Evolutionary conservation across 2,888 invertebrate genomes (phyloP), one percentile per base, ranked within the genome.

Genomic region (Pyrgus malvae): DNA sequence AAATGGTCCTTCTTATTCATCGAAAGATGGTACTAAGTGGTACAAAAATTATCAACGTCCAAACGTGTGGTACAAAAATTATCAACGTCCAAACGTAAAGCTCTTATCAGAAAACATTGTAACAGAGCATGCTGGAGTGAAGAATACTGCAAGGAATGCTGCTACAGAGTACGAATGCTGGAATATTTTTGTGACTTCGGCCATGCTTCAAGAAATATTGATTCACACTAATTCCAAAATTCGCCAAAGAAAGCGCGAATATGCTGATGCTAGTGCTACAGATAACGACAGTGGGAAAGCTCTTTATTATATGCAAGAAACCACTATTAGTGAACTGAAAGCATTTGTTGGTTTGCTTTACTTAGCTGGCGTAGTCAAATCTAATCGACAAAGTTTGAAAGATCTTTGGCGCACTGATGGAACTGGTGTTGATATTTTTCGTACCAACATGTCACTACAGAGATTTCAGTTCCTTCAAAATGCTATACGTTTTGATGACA

Each of bases 341-440:
- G 66, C 61, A 23, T 60, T 61, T 38, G 45, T 63, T 16, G 66
- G 64, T 0, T 42, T 64, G 6, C 38, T 63, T 8, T 64, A 62
- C 38, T 48, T 60, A 17, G 65, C 66, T 46, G 59, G 59, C 6
- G 31, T 56, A 1, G 16, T 41, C 27, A 29, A 40, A 9, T 56
- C 59, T 8, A 42, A 35, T 19, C 38, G 60, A 1, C 63, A 63
- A 21, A 64, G 45, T 41, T 16, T 61, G 8, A 56, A 42, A 42
- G 64, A 65, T 53, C 48, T 65, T n/a, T 65, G 64, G 60, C 3
- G 45, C 11, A 57, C 57, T 1, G 66, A 65, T 61, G 64, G 66
- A 2, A 65, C 68, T 12, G 65, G 64, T 3, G 60, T 65, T 11
- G 64, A 66, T 8, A 62, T 66, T 31, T 68, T 66, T 60, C 41